Conservation (phyloP, 2,888 invertebrate genomes). For the Folsomia candida region DNA sequence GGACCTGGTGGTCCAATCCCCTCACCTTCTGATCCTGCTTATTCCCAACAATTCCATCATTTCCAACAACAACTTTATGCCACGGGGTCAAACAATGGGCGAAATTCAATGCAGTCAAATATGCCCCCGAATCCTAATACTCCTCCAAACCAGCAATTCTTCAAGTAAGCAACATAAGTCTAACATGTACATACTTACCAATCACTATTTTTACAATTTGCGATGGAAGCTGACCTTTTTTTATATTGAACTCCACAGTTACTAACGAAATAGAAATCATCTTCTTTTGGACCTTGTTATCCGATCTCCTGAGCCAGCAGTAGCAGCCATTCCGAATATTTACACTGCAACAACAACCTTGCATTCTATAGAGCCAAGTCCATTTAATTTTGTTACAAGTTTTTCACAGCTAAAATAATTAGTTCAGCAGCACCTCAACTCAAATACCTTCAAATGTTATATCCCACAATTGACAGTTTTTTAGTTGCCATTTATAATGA, state of each 20-base stretch:
- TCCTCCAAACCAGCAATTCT: slow-evolving; percentile 50
- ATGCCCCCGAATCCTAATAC: slow-evolving; percentile 50
- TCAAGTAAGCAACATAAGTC: slow-evolving; percentile 41
- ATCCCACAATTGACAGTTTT: too few relatives aligned
- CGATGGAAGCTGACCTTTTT: too few relatives aligned
- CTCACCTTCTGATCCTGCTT: slow-evolving; percentile 83
- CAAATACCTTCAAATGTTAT: too few relatives aligned
- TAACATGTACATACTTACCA: background rate
- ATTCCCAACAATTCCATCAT: slow-evolving; percentile 92
- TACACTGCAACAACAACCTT: too few relatives aligned
- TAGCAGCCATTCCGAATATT: too few relatives aligned
- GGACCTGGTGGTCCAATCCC: slow-evolving; percentile 81
- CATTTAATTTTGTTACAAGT: too few relatives aligned
- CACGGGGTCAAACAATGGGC: slow-evolving; percentile 64
- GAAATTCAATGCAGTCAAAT: slow-evolving; percentile 59
- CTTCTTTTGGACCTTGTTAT: too few relatives aligned
- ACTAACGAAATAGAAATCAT: background rate
- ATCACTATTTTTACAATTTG: background rate
- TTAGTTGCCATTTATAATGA: too few relatives aligned
- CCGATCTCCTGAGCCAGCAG: too few relatives aligned
- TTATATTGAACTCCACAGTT: background rate
- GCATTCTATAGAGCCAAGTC: too few relatives aligned
- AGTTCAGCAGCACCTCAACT: too few relatives aligned
- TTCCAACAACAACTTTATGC: slow-evolving; percentile 94
- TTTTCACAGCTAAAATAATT: too few relatives aligned